A percentile compares a stretch with the other conserved stretches of the same genome.
Conservation (phyloP, 2,113 vertebrate species). For the Strigops habroptila region DNA sequence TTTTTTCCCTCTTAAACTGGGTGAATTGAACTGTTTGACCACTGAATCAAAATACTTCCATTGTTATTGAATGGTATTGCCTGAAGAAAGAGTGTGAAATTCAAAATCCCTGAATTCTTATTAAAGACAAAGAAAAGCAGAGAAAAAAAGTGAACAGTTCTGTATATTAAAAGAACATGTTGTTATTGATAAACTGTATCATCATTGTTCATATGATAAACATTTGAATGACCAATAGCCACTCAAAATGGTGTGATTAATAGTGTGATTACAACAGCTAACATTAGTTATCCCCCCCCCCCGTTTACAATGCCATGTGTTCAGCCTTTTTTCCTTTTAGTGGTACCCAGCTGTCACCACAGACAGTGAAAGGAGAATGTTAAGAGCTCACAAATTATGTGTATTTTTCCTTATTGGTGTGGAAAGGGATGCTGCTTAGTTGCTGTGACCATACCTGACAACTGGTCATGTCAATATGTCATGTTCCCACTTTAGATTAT, state of each 20-base stretch:
- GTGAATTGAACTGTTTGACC: not conserved
- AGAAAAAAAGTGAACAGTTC: not conserved
- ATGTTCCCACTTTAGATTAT: not conserved
- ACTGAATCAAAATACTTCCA: not conserved
- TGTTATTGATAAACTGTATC: not conserved
- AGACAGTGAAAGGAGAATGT: not conserved
- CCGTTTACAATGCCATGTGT: constrained; percentile 26
- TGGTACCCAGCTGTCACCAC: not conserved
- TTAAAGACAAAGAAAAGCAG: not conserved
- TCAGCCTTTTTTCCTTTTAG: not conserved
- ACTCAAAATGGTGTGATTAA: constrained; percentile 62
- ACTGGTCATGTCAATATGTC: not conserved
- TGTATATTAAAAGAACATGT: not conserved
- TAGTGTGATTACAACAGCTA: constrained; percentile 50
- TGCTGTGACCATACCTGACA: not conserved
- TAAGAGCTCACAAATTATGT: not conserved
- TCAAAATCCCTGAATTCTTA: not conserved
- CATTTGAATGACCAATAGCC: constrained; percentile 11
- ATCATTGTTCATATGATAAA: constrained; percentile 1
- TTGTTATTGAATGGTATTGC: not conserved
- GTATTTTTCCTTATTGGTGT: not conserved
- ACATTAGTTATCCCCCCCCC: not conserved
- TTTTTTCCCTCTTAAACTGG: not conserved
- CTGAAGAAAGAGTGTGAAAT: not conserved
- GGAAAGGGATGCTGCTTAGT: not conserved